Percentiles rank a stretch among this genome's conserved stretches.
Conservation (phyloP, 2,888 invertebrate species). For the Ethmia dodecea region DNA sequence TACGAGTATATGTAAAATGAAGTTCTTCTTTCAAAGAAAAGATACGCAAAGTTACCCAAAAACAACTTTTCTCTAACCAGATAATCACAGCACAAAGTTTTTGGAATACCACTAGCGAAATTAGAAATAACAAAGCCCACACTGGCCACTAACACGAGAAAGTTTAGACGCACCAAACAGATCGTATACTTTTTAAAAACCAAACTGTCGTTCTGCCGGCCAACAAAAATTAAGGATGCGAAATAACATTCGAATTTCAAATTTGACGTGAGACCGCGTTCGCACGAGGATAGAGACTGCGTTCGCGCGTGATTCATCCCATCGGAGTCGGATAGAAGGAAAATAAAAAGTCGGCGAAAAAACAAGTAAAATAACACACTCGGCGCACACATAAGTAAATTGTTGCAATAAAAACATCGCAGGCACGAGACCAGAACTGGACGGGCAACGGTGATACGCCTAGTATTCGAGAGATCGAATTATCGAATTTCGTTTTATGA, state of each 20-base stretch:
- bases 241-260: constrained; percentile 26
- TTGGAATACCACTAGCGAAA: no score
- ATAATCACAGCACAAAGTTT: no score
- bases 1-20: no score
- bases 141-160: constrained; percentile 2
- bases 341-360: constrained; percentile 42
- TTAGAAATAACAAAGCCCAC: no score
- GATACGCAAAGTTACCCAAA: no score
- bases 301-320: constrained; percentile 62
- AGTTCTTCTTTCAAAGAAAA: no score
- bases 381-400: constrained; percentile 26
- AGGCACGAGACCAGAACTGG: constrained; percentile 47
- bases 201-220: no score
- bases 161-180: no score
- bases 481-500: no score
- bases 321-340: constrained; percentile 28
- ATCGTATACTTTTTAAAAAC: neutral
- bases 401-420: constrained; percentile 21
- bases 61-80: no score
- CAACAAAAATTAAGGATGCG: neutral
- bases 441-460: constrained; percentile 25
- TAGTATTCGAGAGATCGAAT: no score
- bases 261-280: constrained; percentile 36
- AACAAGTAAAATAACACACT: constrained; percentile 26
- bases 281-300: constrained; percentile 50